phyloP scores from a whole-genome alignment of 2,113 vertebrate genomes.

The Microcebus ravelobensis region DNA sequence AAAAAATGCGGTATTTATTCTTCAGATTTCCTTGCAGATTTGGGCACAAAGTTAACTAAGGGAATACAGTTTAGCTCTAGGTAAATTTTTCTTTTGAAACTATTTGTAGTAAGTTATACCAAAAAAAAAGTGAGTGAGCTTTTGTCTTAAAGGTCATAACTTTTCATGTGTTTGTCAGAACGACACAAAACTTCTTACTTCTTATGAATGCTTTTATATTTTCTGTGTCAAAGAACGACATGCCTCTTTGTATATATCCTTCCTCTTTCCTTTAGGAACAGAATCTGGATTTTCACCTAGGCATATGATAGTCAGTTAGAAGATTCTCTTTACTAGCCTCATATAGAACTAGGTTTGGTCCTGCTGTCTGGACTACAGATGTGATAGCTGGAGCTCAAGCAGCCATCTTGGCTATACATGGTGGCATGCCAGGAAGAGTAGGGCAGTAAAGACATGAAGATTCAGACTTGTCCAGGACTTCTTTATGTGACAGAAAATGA shows the following conservation, averaged over 20 bases:
- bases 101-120: neutral
- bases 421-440: neutral
- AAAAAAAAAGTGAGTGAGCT: neutral
- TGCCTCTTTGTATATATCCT: neutral
- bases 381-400: neutral
- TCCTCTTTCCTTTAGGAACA: neutral
- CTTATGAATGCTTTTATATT: neutral
- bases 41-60: neutral
- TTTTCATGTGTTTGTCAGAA: neutral
- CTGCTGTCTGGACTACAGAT: neutral
- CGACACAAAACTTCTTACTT: neutral
- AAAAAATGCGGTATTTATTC: neutral
- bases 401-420: neutral
- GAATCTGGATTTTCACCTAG: neutral
- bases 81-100: neutral
- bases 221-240: neutral
- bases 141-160: neutral
- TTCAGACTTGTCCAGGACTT: neutral
- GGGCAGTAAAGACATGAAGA: neutral
- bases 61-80: neutral
- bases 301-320: neutral
- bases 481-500: neutral
- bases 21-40: neutral
- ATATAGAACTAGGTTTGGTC: neutral
- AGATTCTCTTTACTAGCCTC: neutral